Base-by-base conservation (phyloP, 2,888 invertebrate species). In the Pachydiplax longipennis region DNA sequence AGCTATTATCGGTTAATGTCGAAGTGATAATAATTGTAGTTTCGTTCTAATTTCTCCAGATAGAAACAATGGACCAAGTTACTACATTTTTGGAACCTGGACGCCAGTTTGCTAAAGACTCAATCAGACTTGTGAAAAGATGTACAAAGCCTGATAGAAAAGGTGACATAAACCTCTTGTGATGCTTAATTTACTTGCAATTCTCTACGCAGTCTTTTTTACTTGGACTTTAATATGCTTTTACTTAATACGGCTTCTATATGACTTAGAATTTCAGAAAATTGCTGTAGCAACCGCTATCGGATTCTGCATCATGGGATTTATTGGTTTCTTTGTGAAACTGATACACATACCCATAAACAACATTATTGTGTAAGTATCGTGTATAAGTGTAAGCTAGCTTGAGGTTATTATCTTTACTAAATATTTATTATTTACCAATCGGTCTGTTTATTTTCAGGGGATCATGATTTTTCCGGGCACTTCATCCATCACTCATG, bases 251-350 rank as follows among this genome's bases (percentile, higher is more conserved):
- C 8, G 35, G 35, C 8, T 18, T 25, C 44, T 25, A n/a, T 92
- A 93, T 92, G 93, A 92, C 92, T 95, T 96, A 98, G 99, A 99
- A 95, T 99, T 99, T 95, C 99, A 99, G 94, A 99, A 99, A 95
- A 99, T 99, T 93, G 99, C 99, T 44, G 97, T 99, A 93, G 99
- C 99, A 91, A 99, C 99, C 91, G 99, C 99, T 6, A 99, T 99
- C 93, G 99, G 99, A 91, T 99, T 99, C 95, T 99, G 98, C 94
- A 99, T 99, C 94, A 99, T 99, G 99, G 99, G 99, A 91, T 99
- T 99, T 95, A 99, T 99, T 94, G 99, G 99, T 93, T 99, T 99
- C 96, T 99, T 99, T 93, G 99, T 99, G 65, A 99, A 99, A 95
- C 96, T 99, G 93, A 99, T 99, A 94, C 99, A 99, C 94, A 99